Evolutionary conservation across 2,797 vertebrate species (phyloP), one percentile per base, ranked within the genome.

Genomic region (Phataginus tricuspis): DNA sequence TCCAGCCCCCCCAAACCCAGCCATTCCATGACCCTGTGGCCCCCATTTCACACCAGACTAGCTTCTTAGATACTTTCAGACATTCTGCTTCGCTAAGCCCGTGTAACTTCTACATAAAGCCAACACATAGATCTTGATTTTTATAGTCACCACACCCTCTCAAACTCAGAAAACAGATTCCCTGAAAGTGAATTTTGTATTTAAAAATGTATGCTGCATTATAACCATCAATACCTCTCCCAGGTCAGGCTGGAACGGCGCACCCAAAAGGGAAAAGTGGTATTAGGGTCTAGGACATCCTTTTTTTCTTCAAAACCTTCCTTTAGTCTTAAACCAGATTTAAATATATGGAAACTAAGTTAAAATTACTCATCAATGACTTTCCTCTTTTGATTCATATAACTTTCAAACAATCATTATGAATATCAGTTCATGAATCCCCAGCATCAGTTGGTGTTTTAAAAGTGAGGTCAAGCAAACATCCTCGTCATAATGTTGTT

Each of bases 151-250:
- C 61, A 86, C 49, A 82, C 59, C 90, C 80, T 82, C 57, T 49
- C 51, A 15, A 92, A 78, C 45, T 25, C 86, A 86, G 55, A 78
- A 92, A 86, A 86, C 8, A 82, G 78, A 96, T 94, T 89, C 27
- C 64, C 57, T 78, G 55, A 85, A 63, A 80, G 42, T 53, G n/a
- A 84, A 64, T 74, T 78, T 63, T 79, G n/a, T 42, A 63, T 42
- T 84, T 96, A 68, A 61, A 88, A 53, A 39, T 39, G 37, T 39
- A 39, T 39, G 37, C 63, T 74, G 51, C 6, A 23, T 79, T 63
- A 18, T 45, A 63, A 25, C 2, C 63, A 21, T 42, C 63, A 55
- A 85, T 53, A 45, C 79, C 15, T 61, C n/a, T 19, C 61, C 25
- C 13, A 69, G 49, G n/a, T 53, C 42, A 53, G 13, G 27, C 45